A percentile compares a stretch with the other conserved stretches of the same genome.
Conservation (phyloP, 2,113 vertebrate species). For the Eulemur macaco region DNA sequence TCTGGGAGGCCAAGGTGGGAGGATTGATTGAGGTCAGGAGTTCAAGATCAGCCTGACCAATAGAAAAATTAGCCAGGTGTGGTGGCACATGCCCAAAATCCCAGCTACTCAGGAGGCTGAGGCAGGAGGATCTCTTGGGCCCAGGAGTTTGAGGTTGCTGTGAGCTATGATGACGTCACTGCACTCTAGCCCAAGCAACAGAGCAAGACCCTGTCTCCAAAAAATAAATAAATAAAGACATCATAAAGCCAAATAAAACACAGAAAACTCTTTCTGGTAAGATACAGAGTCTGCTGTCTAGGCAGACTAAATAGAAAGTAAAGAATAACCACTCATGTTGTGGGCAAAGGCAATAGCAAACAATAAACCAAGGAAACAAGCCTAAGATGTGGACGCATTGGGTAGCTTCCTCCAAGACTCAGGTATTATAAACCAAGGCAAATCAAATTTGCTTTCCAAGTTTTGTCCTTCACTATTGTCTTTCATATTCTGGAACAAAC, state of each 20-base stretch:
- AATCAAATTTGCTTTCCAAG: neutral
- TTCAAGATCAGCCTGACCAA: neutral
- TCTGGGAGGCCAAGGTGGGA: neutral
- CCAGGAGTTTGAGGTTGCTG: neutral
- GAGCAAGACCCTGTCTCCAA: neutral
- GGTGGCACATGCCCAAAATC: neutral
- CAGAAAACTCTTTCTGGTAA: neutral
- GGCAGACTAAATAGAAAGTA: neutral
- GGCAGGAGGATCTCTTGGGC: neutral
- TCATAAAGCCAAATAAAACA: neutral
- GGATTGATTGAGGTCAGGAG: neutral
- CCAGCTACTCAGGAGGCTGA: neutral
- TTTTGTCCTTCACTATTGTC: neutral
- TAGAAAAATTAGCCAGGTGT: neutral
- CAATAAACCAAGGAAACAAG: neutral
- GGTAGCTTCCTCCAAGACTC: neutral
- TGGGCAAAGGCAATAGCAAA: neutral
- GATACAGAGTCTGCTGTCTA: neutral
- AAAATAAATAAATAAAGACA: neutral
- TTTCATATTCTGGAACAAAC: neutral
- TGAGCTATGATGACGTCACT: neutral
- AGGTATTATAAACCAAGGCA: neutral
- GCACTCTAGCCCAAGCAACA: neutral
- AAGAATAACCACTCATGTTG: neutral
- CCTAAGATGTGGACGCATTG: neutral